A percentile compares a stretch with the other conserved stretches of the same genome.
These are phyloP conservation scores for Volucella bombylans DNA, from an alignment of 2,888 invertebrate species.

Conservation along the genomic window DNA sequence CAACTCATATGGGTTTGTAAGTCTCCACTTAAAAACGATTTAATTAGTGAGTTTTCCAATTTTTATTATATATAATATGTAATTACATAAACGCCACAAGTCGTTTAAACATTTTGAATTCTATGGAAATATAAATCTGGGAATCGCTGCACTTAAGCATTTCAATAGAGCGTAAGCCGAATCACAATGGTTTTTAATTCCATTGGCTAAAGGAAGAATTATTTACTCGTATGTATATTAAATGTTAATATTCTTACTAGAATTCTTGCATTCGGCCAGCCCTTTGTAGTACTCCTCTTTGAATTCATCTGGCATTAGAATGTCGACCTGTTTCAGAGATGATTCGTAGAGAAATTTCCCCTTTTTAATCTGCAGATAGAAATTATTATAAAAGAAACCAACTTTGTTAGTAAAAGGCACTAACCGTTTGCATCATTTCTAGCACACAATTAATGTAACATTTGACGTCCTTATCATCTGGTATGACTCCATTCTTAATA, in stretches of 20 bases:
- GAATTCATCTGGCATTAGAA: conserved; percentile 80
- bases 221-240: not conserved
- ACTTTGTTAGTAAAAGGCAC: not conserved
- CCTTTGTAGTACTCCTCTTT: conserved; percentile 79
- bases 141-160: conserved; percentile 78
- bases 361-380: conserved; percentile 79
- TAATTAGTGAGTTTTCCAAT: conserved; percentile 21
- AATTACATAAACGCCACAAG: not conserved
- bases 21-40: not conserved
- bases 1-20: not conserved
- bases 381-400: not conserved
- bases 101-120: not conserved
- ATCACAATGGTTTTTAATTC: conserved; percentile 81
- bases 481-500: conserved; percentile 78
- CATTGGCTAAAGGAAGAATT: conserved; percentile 74
- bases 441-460: conserved; percentile 84
- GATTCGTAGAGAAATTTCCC: conserved; percentile 80
- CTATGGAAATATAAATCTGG: conserved; percentile 79
- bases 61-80: not conserved
- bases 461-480: conserved; percentile 80
- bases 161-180: conserved; percentile 77
- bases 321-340: conserved; percentile 80
- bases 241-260: conserved; percentile 57
- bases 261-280: conserved; percentile 78
- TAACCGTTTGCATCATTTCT: conserved; percentile 84